Conservation (phyloP, 30 jellyfish, hydroid and myxozoan genomes). For the Pelagia noctiluca region DNA sequence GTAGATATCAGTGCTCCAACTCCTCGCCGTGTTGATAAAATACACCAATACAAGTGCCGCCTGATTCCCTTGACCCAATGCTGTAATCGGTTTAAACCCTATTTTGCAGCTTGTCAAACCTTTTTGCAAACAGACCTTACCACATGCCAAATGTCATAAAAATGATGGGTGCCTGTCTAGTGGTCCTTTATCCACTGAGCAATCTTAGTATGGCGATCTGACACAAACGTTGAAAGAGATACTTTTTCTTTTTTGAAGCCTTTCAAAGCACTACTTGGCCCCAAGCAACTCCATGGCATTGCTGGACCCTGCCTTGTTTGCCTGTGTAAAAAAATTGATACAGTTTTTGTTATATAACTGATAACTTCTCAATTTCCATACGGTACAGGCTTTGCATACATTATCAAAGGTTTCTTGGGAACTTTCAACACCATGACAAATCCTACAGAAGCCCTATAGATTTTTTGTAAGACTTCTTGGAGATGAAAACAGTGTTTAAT, state of each 20-base stretch:
- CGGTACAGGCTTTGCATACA: too few relatives aligned
- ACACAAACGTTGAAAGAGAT: neutral
- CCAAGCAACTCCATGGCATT: slow-evolving; percentile 6
- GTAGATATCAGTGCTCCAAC: slow-evolving; percentile 41
- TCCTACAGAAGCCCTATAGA: too few relatives aligned
- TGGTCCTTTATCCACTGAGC: slow-evolving; percentile 48
- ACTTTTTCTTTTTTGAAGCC: neutral
- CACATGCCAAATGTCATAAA: slow-evolving; percentile 50
- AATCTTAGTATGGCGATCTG: slow-evolving; percentile 43
- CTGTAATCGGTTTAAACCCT: neutral
- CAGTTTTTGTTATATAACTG: too few relatives aligned
- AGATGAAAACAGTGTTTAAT: too few relatives aligned
- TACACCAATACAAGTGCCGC: slow-evolving; percentile 37
- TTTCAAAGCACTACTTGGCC: neutral
- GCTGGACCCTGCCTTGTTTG: neutral
- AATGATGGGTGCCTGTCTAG: slow-evolving; percentile 34
- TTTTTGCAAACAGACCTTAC: slow-evolving; percentile 12
- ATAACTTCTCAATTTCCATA: too few relatives aligned
- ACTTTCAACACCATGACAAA: too few relatives aligned
- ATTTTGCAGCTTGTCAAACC: slow-evolving; percentile 16
- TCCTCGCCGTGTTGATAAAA: slow-evolving; percentile 43
- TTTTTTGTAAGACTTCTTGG: too few relatives aligned
- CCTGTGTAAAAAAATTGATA: too few relatives aligned
- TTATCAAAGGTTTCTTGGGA: too few relatives aligned
- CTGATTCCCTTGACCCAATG: slow-evolving; percentile 36